Evolutionary conservation across 2,888 invertebrate genomes (phyloP).

Genomic region (Dynastes hyllus): DNA sequence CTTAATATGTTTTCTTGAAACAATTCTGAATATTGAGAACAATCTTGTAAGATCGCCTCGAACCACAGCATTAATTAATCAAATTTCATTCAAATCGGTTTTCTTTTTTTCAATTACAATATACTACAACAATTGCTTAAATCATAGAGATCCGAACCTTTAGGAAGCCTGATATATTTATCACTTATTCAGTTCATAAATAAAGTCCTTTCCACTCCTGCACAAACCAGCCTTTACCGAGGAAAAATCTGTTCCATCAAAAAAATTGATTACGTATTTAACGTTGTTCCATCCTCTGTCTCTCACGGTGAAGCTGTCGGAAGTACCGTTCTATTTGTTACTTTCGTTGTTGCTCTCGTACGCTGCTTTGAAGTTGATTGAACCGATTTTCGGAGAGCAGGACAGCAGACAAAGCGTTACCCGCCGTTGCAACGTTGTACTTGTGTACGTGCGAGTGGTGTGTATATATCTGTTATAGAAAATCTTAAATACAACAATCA

Average conservation of each 20-base stretch:
- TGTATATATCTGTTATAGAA: conserved; percentile 36
- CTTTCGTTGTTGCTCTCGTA: conserved; percentile 3
- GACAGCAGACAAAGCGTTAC: background rate
- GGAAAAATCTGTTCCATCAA: conserved; percentile 34
- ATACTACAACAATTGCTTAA: no score
- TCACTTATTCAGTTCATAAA: no score
- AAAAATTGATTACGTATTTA: conserved; percentile 38
- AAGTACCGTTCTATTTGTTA: conserved; percentile 14
- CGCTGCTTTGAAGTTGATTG: conserved; percentile 38
- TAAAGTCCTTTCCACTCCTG: no score
- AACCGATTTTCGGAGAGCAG: conserved; percentile 20
- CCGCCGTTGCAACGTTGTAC: conserved; percentile 8
- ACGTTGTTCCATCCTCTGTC: background rate
- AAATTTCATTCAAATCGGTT: no score
- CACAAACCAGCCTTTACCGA: no score
- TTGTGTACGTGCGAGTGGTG: background rate
- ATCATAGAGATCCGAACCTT: no score
- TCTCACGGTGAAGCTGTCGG: background rate
- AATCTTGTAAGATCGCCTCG: no score
- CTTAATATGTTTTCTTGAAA: no score
- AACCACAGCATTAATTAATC: no score
- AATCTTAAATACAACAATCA: conserved; percentile 47
- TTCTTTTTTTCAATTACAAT: no score
- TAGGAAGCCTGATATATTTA: no score
- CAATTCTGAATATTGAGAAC: no score